phyloP scores from a whole-genome alignment of 2,797 vertebrate genomes.

The Acipenser transmontanus region DNA sequence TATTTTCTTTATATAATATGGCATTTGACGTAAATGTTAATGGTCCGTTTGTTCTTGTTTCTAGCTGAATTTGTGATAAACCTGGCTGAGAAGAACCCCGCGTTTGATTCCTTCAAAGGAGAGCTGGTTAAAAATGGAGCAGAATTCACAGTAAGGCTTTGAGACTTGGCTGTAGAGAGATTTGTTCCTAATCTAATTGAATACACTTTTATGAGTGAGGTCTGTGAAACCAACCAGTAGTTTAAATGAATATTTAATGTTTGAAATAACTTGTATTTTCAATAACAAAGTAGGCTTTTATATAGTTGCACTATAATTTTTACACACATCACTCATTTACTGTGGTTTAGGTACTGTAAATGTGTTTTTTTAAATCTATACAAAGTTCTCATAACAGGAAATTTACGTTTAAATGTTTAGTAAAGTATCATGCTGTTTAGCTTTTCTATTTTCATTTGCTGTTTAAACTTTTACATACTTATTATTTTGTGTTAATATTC shows the following conservation, averaged over 20 bases:
- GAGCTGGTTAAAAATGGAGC: slow-evolving; percentile 88
- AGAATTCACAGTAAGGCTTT: slow-evolving; percentile 80
- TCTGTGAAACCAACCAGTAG: neutral
- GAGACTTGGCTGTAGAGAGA: accelerated
- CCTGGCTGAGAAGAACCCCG: slow-evolving; percentile 81
- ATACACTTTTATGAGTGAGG: neutral
- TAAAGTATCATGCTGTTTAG: too few species aligned
- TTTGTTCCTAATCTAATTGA: neutral
- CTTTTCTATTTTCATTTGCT: too few species aligned
- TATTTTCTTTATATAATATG: neutral
- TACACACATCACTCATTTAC: too few species aligned
- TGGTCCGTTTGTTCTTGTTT: neutral
- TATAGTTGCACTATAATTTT: too few species aligned
- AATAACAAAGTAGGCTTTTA: too few species aligned
- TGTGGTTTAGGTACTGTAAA: too few species aligned
- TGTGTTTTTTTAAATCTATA: too few species aligned
- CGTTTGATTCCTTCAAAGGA: slow-evolving; percentile 80
- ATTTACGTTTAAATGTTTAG: too few species aligned
- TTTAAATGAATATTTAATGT: neutral
- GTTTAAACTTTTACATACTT: too few species aligned
- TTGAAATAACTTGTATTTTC: too few species aligned
- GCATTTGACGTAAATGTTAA: neutral
- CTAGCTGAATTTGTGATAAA: slow-evolving; percentile 91
- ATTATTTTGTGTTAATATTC: too few species aligned
- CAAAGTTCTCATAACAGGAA: too few species aligned